Conservation (phyloP, 2,113 vertebrate species). For the Trachemys scripta region DNA sequence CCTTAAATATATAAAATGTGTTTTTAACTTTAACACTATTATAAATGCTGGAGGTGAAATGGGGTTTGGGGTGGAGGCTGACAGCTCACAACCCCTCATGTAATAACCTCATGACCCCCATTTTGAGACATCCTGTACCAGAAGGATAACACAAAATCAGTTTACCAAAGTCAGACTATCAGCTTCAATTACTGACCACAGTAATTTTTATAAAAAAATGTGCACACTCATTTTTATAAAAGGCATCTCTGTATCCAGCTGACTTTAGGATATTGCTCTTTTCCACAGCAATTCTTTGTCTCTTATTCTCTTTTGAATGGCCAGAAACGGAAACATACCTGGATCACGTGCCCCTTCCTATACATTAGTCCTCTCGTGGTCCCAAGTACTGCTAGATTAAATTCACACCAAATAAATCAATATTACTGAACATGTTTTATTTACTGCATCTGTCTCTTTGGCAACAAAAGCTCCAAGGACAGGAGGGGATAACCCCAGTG, state of each 20-base stretch:
- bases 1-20: too few species aligned
- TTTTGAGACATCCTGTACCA: too few species aligned
- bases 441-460: slow-evolving; percentile 12
- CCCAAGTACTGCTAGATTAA: background rate
- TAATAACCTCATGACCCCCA: too few species aligned
- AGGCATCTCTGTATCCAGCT: background rate
- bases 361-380: background rate
- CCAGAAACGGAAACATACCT: background rate
- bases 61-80: too few species aligned
- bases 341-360: background rate
- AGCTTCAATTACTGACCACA: background rate
- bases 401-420: background rate
- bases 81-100: too few species aligned
- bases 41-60: too few species aligned
- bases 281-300: background rate
- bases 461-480: background rate
- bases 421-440: background rate
- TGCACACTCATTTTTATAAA: background rate
- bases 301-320: background rate
- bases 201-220: background rate
- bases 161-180: background rate
- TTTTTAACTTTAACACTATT: too few species aligned
- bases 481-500: background rate
- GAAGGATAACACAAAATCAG: background rate
- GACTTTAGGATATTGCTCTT: background rate